Base-by-base conservation (phyloP, 2,888 invertebrate species). In the Sinohyriopsis cumingii region DNA sequence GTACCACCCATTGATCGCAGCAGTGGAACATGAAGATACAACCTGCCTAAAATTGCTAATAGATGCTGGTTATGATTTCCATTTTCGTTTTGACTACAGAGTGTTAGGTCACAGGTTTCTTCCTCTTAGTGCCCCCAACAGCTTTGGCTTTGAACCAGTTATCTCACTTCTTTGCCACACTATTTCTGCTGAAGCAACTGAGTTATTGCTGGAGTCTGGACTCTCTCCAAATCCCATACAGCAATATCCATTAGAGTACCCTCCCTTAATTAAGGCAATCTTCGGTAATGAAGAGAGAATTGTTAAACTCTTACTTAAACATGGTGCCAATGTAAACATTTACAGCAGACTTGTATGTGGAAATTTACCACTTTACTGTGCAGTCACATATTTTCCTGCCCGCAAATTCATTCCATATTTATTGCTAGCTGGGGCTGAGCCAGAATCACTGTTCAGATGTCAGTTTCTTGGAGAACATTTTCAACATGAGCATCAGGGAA, bases 241-340 rank as follows among this genome's bases (percentile, higher is more conserved):
- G 1, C 68, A 69, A 24, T 63, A 72, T 19, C 67, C 76, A 22
- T 71, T 78, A 54, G 81, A 84, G 56, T 64, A 86, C 62, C 83
- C 86, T 20, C 84, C 87, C 20, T 63, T 87, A 24, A 24, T 86
- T 22, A 79, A 82, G 19, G 82, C 84, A 18, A 60, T 86, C 20
- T 77, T 80, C 55, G 70, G 69, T 9, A 67, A 66, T 20, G 68
- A 77, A 59, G 67, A 75, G 33, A 79, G 74, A 18, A 71, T 82
- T n/a, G 77, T 76, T n/a, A 69, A 73, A 55, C 69, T 82, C 15
- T 72, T 87, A 20, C 69, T 86, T n/a, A 67, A 79, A 59, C 72
- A 75, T 63, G 82, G 84, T 55, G 84, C 83, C 28, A 73, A 63
- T 6, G 80, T 83, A 1, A 82, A 85, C 68, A 70, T 84, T 19